Evolutionary conservation across 2,797 vertebrate species (phyloP).

Genomic region (Hapalemur alaotrensis): DNA sequence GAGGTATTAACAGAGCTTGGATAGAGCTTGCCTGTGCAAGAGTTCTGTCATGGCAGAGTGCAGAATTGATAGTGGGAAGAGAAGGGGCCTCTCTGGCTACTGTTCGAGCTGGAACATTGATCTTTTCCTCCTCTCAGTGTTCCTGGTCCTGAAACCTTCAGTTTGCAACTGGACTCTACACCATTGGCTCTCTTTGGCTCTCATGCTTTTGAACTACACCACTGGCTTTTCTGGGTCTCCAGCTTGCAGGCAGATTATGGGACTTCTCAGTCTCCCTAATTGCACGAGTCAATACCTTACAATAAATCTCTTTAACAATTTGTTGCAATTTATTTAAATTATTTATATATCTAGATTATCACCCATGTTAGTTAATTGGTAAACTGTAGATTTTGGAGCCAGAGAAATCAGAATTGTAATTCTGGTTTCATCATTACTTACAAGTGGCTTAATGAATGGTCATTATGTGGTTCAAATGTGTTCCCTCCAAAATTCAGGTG

Average conservation of each 20-base stretch:
- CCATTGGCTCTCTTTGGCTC: background rate
- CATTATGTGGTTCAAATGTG: background rate
- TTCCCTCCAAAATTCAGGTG: no score
- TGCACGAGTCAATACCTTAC: background rate
- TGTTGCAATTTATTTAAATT: background rate
- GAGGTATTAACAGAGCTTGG: background rate
- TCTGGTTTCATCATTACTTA: background rate
- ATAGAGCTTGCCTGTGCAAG: background rate
- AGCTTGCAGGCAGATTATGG: background rate
- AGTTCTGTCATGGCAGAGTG: background rate
- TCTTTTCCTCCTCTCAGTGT: background rate
- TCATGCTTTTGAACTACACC: background rate
- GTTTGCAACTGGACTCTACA: background rate
- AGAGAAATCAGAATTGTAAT: background rate
- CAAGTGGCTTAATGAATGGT: background rate
- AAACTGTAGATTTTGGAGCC: background rate
- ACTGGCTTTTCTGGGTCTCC: background rate
- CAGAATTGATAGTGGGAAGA: background rate
- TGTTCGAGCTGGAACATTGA: background rate
- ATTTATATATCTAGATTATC: background rate
- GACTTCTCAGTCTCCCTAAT: background rate
- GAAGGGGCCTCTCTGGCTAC: no score
- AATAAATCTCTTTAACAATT: background rate
- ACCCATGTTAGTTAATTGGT: background rate
- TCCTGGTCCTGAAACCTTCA: background rate